Conservation (phyloP, 2,113 vertebrate species). For the Gracilinanus agilis region DNA sequence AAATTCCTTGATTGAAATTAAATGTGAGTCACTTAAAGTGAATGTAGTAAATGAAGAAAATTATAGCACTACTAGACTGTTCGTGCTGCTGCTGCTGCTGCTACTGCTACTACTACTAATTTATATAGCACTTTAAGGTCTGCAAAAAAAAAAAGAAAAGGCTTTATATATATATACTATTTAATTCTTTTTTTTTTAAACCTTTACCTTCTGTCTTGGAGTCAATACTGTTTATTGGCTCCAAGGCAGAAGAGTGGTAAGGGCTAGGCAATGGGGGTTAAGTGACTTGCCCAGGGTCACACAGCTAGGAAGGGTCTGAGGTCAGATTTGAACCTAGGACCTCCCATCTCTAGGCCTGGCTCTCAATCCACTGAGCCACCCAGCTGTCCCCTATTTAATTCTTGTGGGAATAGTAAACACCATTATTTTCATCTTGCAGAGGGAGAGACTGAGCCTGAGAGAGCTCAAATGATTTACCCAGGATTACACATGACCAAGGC, state of each 20-base stretch:
- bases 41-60: conserved; percentile 39
- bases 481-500: not conserved
- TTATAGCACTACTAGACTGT: not conserved
- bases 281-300: too few species aligned
- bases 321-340: too few species aligned
- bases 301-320: too few species aligned
- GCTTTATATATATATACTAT: not conserved
- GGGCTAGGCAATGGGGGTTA: too few species aligned
- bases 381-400: too few species aligned
- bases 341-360: too few species aligned
- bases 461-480: not conserved
- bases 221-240: too few species aligned
- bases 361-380: too few species aligned
- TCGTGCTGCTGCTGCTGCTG: not conserved
- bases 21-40: conserved; percentile 58
- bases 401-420: not conserved
- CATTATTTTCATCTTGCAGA: not conserved
- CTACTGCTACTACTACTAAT: not conserved
- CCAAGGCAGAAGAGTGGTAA: too few species aligned
- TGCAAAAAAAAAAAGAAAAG: not conserved
- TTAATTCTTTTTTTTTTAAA: too few species aligned
- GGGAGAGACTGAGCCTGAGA: not conserved
- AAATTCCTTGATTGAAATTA: conserved; percentile 57
- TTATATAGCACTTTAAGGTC: conserved; percentile 25
- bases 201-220: too few species aligned